Evolutionary conservation across 2,888 invertebrate species (phyloP), one percentile per base, ranked within the genome.

Genomic region (Mythimna pallens): DNA sequence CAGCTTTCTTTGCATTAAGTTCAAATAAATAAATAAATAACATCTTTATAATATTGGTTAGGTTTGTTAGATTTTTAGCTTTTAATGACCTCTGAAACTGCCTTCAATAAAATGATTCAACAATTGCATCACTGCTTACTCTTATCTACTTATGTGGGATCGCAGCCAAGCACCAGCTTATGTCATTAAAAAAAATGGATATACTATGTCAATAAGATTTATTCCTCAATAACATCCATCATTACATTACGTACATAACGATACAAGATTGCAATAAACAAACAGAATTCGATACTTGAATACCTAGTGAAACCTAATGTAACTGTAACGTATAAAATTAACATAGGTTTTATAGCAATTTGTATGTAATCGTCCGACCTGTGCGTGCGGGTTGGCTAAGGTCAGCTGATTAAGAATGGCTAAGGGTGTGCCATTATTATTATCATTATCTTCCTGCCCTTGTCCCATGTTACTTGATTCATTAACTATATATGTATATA

Each of bases 311-410:
- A 65, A 59, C 30, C n/a, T 73, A 25, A 7, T 58, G 47, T 25
- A 25, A 14, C 14, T 58, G 47, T 25, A 25, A 14, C 14, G 34
- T 25, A 17, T n/a, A 22, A 43, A n/a, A 67, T 73, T 78, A 78
- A 25, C 54, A 73, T 58, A 73, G 54, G 64, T 66, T 67, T 40
- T 50, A 55, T 40, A 43, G 58, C 34, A 70, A 80, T 63, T 70
- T 58, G 47, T 43, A 52, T 17, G 52, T 65, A 69, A 78, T 74
- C 47, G 30, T 5, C 1, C 25, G 25, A 58, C 17, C 63, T 57
- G 20, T 76, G 72, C 71, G 65, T 79, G 79, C 71, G 25, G 36
- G 59, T 36, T 58, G 65, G 25, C 40, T 66, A 57, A 79, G 71
- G 76, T 80, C 71, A 62, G 30, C 14, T 10, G 34, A 59, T 14